Base-by-base conservation (phyloP, 1,140 invertebrate genomes). In the Linepithema humile region DNA sequence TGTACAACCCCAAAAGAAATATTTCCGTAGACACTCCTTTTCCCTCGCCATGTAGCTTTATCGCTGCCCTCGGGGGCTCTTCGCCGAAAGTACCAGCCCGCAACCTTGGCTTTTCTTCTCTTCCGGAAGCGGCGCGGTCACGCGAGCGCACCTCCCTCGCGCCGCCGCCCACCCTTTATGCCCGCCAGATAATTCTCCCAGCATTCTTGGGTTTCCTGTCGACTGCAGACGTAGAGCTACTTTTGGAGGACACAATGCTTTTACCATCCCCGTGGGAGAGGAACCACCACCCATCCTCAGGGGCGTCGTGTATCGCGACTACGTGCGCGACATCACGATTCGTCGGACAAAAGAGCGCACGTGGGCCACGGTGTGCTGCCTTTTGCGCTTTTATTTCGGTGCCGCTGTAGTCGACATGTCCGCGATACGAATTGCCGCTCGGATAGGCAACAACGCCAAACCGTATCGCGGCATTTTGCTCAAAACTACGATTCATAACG, bases 201-300 rank as follows among this genome's bases (percentile, higher is more conserved):
- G 69, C 48, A 74, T 82, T 82, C 80, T 60, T 82, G 80, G 35
- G 38, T 48, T 82, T 82, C 55, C 80, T 82, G 80, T 82, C 80
- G 69, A 50, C 70, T 74, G 45, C 80, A 82, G 70, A 75, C 70
- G 20, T 40, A 23, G 57, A 62, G 23, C 69, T 69, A 80, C 64
- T 80, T 80, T 80, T 35, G 75, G 75, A 40, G 23, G 75, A 57
- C 64, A 80, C 75, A 80, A 80, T 80, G 75, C 75, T 43, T 78
- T 38, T 32, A n/a, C 35, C 59, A 35, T 29, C 43, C 29, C 29
- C 15, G 2, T 3, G 20, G 23, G 60, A n/a, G 32, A 1, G 48
- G 35, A 2, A 29, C 32, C 23, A n/a, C 32, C 35, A 45, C 40
- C 67, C 55, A 17, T 50, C 38, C 53, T 82, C 40, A 29, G 53